A percentile compares a stretch with the other conserved stretches of the same genome.
Evolutionary conservation across 1,140 invertebrate species (phyloP).

Genomic region (Octopus bimaculoides): DNA sequence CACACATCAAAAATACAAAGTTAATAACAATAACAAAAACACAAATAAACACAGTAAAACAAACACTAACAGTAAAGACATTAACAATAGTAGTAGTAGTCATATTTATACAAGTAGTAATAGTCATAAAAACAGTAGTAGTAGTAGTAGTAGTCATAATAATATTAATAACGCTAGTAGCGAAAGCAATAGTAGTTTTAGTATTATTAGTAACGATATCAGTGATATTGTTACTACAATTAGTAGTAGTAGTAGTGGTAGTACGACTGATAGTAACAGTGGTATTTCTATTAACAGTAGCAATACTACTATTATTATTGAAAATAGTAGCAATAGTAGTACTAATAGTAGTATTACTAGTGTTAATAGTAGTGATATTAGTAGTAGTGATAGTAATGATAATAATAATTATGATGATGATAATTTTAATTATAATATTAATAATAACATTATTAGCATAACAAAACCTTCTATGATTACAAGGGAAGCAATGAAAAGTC

Average conservation of each 20-base stretch:
- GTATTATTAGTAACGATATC: background rate
- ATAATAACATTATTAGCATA: too few species aligned
- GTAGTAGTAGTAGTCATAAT: background rate
- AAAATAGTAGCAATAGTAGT: background rate
- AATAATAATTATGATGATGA: too few species aligned
- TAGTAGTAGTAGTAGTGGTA: background rate
- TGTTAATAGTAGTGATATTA: background rate
- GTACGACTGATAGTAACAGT: background rate
- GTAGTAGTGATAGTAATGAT: background rate
- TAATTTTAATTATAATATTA: too few species aligned
- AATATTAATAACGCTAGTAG: background rate
- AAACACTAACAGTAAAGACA: too few species aligned
- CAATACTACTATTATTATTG: background rate
- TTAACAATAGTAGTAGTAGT: background rate
- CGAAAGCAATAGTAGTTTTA: background rate
- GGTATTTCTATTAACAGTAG: background rate
- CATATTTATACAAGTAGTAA: background rate
- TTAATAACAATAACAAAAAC: conserved; percentile 6
- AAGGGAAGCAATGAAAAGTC: too few species aligned
- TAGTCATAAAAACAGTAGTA: background rate
- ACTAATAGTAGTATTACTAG: background rate
- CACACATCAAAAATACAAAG: background rate
- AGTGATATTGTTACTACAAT: background rate
- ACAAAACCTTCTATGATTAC: too few species aligned
- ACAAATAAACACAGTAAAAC: background rate